Base-by-base conservation (phyloP, 2,797 vertebrate species). In the Eremophila alpestris region DNA sequence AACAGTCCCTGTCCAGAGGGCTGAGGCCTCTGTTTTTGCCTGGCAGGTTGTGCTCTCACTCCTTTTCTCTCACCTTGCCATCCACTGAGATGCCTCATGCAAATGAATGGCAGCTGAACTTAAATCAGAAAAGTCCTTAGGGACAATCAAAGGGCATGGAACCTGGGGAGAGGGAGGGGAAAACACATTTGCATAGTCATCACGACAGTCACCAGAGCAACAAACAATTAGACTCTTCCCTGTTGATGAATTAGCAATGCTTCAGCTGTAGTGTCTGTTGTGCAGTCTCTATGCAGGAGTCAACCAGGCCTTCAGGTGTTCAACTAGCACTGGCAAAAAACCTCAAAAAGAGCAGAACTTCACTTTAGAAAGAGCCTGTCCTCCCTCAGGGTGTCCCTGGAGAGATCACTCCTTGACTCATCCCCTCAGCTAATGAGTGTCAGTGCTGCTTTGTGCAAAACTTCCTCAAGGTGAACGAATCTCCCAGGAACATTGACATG, bases 81-180 rank as follows among this genome's bases (percentile, higher is more conserved):
- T 75, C 60, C 75, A 65, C 68, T 23, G 64, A 5, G 2, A 27
- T 95, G 94, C 95, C 86, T 95, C 95, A 95, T 88, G 91, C 67
- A 96, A 95, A 95, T 85, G 90, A 94, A 83, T 7, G 95, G 77
- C 81, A 86, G 71, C 67, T 92, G 67, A 95, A 94, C 83, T 87
- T 86, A 83, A 88, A 86, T 68, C 83, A 80, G 91, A 41, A 19
- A 48, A 95, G 85, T 76, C 91, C 76, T 83, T 26, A 80, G 82
- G 80, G 95, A 92, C 62, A 64, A 93, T 88, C 83, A 94, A 95
- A 96, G 92, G 71, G 88, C 82, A 80, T 32, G 80, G 88, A 93
- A 94, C 89, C 43, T 77, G 40, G 22, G 15, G 48, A 91, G 52
- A 64, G 48, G 48, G 69, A 82, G 26, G 41, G 34, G 21, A 55